These are phyloP conservation scores for Aegotheles bennettii DNA, from an alignment of 2,113 vertebrate genomes.

Conservation along the genomic window DNA sequence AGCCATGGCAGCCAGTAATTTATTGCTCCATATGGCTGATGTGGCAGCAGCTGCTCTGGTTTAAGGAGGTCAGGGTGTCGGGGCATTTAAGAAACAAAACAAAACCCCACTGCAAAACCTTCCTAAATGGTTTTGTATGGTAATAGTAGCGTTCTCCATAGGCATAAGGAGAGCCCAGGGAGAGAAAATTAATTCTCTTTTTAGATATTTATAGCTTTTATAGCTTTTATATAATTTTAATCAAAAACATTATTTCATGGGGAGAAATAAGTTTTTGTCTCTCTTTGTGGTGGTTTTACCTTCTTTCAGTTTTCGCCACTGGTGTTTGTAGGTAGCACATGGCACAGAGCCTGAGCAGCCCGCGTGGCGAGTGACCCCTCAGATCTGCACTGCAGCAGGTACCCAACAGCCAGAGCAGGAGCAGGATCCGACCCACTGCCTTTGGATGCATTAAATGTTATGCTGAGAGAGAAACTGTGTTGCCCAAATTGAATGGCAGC, in stretches of 20 bases:
- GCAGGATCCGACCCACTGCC: background rate
- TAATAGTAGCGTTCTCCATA: background rate
- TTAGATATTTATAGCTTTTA: background rate
- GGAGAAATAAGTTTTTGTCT: background rate
- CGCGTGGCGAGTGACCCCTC: background rate
- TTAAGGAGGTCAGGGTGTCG: constrained; percentile 45
- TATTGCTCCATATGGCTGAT: constrained; percentile 63
- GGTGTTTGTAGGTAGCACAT: background rate
- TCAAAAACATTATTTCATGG: background rate
- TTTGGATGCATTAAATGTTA: background rate
- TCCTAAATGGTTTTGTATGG: background rate
- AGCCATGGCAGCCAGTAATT: constrained; percentile 64
- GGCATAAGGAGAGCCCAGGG: background rate
- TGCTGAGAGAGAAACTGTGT: background rate
- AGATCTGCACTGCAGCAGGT: background rate
- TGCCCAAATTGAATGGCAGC: background rate
- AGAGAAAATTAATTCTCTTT: background rate
- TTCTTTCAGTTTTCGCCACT: background rate
- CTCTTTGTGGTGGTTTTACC: background rate
- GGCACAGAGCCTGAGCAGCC: fast-evolving
- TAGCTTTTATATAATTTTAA: background rate
- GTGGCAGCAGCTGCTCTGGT: constrained; percentile 63
- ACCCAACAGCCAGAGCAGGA: background rate
- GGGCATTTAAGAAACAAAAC: constrained; percentile 29
- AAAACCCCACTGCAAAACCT: background rate